phyloP scores from a whole-genome alignment of 2,797 vertebrate genomes.

The Lepilemur ruficaudatus region DNA sequence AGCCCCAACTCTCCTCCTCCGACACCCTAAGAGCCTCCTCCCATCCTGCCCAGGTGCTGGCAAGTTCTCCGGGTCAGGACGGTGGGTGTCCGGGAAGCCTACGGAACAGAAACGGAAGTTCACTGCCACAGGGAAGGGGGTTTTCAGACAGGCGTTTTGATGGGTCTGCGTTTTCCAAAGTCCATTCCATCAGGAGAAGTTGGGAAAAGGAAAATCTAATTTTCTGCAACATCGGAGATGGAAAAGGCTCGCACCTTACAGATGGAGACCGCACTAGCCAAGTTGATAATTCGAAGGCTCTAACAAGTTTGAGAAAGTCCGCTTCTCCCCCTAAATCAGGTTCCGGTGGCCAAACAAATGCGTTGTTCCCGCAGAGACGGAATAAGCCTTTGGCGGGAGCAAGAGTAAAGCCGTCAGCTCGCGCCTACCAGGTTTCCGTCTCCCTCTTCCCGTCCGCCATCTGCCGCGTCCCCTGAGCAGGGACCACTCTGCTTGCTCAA shows the following conservation, averaged over 20 bases:
- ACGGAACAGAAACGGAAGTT: background rate
- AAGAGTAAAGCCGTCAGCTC: background rate
- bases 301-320: background rate
- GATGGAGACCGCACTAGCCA: background rate
- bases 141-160: background rate
- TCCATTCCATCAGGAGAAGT: background rate
- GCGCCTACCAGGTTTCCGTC: background rate
- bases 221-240: background rate
- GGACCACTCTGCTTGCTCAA: background rate
- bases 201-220: background rate
- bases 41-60: accelerated
- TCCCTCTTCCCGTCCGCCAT: background rate
- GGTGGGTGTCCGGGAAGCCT: accelerated
- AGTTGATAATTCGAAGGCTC: background rate
- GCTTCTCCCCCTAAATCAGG: background rate
- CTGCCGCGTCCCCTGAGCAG: background rate
- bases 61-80: accelerated
- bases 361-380: constrained; percentile 10
- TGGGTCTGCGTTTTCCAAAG: constrained; percentile 33
- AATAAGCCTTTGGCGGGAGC: constrained; percentile 7
- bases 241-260: accelerated
- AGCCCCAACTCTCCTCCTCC: accelerated
- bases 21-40: accelerated
- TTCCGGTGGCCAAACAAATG: background rate
- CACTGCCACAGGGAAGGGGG: background rate